phyloP scores from a whole-genome alignment of 2,888 invertebrate genomes.

The Dynastes tityus region DNA sequence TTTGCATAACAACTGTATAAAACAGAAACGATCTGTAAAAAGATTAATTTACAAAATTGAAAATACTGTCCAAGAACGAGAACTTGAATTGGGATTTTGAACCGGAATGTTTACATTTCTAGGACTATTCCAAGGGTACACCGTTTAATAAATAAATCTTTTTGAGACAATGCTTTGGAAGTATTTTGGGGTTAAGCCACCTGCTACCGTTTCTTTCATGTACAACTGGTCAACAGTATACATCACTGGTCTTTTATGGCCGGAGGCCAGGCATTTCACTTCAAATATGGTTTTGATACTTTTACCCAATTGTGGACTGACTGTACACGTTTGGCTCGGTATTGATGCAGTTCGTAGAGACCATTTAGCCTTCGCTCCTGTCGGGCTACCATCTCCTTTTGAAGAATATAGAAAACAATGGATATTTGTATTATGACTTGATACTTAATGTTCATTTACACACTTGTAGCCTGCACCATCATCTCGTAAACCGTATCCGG shows the following conservation, averaged over 20 bases:
- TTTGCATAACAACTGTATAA: no score
- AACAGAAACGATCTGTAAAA: no score
- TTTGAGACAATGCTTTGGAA: no score
- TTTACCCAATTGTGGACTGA: constrained; percentile 8
- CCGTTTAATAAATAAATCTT: no score
- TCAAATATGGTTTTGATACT: constrained; percentile 29
- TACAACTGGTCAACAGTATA: constrained; percentile 3
- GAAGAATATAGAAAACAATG: neutral
- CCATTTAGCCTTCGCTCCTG: constrained; percentile 3
- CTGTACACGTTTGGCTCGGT: neutral
- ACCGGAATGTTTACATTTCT: no score
- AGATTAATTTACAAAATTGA: no score
- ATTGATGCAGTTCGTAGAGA: neutral
- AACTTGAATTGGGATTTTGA: neutral
- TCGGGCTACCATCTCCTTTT: constrained; percentile 3
- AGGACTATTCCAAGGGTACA: no score
- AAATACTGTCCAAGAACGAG: neutral
- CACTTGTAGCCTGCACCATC: constrained; percentile 25
- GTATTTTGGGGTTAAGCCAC: no score
- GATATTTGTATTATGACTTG: neutral
- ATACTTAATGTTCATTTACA: neutral
- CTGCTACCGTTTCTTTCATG: neutral
- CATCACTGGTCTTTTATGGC: constrained; percentile 7
- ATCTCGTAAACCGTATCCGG: constrained; percentile 18
- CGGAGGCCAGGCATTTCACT: neutral